Percentiles rank a stretch among this genome's conserved stretches.
These are phyloP conservation scores for Anolis carolinensis DNA, from an alignment of 2,113 vertebrate species.

Conservation along the genomic window DNA sequence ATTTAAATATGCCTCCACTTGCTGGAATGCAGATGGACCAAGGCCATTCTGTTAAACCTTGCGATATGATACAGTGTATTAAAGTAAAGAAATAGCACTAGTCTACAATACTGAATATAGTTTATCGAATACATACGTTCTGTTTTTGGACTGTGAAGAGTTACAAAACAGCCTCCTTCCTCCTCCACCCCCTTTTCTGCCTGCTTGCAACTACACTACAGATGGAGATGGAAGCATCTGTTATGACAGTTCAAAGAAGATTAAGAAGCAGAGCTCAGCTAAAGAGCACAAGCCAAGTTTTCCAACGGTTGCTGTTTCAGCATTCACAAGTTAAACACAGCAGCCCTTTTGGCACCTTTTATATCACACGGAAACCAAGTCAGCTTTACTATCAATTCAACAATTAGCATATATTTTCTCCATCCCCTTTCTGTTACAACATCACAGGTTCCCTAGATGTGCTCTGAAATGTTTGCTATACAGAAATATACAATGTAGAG, in stretches of 20 bases:
- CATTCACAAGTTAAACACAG: conserved; percentile 27
- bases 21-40: background rate
- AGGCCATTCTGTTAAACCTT: conserved; percentile 38
- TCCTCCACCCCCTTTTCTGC: background rate
- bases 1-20: background rate
- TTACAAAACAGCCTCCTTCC: conserved; percentile 7
- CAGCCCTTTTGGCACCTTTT: conserved; percentile 37
- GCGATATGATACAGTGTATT: background rate
- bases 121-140: background rate
- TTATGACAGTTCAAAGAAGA: conserved; percentile 24
- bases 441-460: background rate
- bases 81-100: background rate
- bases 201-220: background rate
- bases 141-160: conserved; percentile 21
- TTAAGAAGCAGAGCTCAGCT: conserved; percentile 43
- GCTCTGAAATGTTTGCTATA: no score
- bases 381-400: conserved; percentile 20
- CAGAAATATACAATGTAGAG: background rate
- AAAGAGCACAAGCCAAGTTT: conserved; percentile 15
- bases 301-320: conserved; percentile 23
- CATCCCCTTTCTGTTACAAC: background rate
- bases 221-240: conserved; percentile 22
- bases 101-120: background rate
- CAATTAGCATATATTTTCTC: background rate
- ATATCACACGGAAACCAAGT: conserved; percentile 24